Percentiles rank a stretch among this genome's conserved stretches.
These are phyloP conservation scores for Sternarchorhynchus goeldii DNA, from an alignment of 2,797 vertebrate species.

Conservation along the genomic window DNA sequence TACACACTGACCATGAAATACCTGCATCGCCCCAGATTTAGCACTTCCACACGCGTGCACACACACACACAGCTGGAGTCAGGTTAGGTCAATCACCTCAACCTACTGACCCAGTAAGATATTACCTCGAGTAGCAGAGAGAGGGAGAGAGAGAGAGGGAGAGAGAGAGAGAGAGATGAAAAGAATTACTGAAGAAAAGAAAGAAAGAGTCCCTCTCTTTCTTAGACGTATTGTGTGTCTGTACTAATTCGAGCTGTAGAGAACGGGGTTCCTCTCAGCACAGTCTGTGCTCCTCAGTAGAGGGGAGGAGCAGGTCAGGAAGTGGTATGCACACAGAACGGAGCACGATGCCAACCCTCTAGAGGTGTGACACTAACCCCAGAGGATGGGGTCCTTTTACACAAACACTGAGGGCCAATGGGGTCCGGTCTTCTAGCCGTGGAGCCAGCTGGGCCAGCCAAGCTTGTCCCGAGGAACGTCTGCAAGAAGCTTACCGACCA, in stretches of 20 bases:
- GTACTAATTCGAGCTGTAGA: conserved; percentile 32
- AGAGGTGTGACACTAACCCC: conserved; percentile 32
- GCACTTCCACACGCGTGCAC: not conserved
- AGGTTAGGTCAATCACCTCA: conserved; percentile 53
- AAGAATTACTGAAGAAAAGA: conserved; percentile 3
- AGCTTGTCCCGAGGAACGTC: not conserved
- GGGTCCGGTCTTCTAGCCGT: not conserved
- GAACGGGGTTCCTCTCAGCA: conserved; percentile 23
- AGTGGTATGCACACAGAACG: not conserved
- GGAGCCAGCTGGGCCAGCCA: no score
- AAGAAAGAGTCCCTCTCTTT: conserved; percentile 31
- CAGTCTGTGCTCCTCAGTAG: conserved; percentile 22
- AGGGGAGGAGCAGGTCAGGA: conserved; percentile 5
- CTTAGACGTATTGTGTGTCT: conserved; percentile 29
- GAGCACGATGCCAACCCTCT: conserved; percentile 21
- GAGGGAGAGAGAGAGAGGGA: not conserved
- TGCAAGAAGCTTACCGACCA: no score
- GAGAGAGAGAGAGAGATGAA: not conserved
- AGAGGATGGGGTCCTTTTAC: conserved; percentile 3
- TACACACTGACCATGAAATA: conserved; percentile 34
- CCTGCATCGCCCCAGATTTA: not conserved
- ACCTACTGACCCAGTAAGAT: conserved; percentile 63
- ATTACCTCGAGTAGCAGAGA: conserved; percentile 35
- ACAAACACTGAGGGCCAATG: not conserved
- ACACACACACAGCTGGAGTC: conserved; percentile 24